Base-by-base conservation (phyloP, 2,888 invertebrate species). In the Cephus spinipes region DNA sequence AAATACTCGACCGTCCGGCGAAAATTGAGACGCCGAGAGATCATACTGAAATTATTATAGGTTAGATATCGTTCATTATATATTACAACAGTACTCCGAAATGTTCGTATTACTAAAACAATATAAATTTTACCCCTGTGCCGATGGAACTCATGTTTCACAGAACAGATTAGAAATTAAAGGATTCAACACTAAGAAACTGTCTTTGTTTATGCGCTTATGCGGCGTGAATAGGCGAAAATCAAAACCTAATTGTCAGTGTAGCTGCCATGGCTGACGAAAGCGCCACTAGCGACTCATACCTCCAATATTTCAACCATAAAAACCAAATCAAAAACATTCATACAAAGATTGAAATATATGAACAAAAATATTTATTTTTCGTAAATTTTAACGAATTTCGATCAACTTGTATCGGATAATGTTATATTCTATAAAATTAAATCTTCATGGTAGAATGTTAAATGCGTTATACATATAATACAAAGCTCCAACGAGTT, bases 1-100 rank as follows among this genome's bases (percentile, higher is more conserved):
- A 92, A 99, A 99, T 68, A 99, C 99, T 86, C 99, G 94, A 12
- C 99, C 99, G 92, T 99, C 99, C 3, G 99, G 99, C 3, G 99
- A 99, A 93, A 99, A 99, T 94, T 99, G 99, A 71, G 99, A 98
- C n/a, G 99, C 99, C 80, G 99, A 99, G 88, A 99, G 94, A 94
- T 99, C 99, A 92, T 99, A 99, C 98, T 98, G 92, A 77, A 94
- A 94, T 84, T 80, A 82, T 82, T 34, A 34, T 76, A 77, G 73
- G 75, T 55, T 79, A 75, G 36, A 79, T 79, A 77, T 32, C 69
- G 81, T 32, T 74, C 30, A 40, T 73, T 15, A 76, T 34, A 32
- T 34, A 77, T 75, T 73, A 34, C 11, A 74, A 75, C 40, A 34
- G 36, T 31, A 79, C 76, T 85, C 87, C 88, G 74, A 68, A 34